Conservation (phyloP, 2,113 vertebrate genomes). For the Empidonax traillii region DNA sequence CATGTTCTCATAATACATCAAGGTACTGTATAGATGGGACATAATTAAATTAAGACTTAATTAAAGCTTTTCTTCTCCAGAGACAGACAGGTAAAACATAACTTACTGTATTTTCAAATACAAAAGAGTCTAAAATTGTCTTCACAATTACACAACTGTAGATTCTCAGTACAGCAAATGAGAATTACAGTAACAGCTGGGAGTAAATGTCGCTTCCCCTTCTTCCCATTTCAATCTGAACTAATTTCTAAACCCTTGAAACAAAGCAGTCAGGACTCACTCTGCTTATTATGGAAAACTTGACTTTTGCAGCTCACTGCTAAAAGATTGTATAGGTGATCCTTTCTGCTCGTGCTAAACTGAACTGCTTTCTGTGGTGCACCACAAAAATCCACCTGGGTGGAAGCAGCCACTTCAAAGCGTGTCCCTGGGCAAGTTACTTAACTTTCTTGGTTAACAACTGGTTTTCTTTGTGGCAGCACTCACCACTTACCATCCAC, state of each 20-base stretch:
- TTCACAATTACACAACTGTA: neutral
- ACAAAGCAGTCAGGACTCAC: neutral
- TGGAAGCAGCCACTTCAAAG: slow-evolving; percentile 44
- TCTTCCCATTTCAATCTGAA: neutral
- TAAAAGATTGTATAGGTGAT: neutral
- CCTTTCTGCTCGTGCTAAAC: neutral
- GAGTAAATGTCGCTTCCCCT: neutral
- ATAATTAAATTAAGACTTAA: slow-evolving; percentile 66
- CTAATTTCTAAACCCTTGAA: neutral
- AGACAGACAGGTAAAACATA: slow-evolving; percentile 60
- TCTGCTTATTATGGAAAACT: neutral
- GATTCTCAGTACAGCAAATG: neutral
- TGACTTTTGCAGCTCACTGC: neutral
- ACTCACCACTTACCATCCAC: neutral
- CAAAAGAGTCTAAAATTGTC: slow-evolving; percentile 53
- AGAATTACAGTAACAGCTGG: neutral
- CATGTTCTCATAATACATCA: slow-evolving; percentile 49
- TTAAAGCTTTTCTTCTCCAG: slow-evolving; percentile 64
- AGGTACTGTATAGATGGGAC: neutral
- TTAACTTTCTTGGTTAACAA: neutral
- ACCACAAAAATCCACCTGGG: slow-evolving; percentile 21
- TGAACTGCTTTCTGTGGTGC: neutral
- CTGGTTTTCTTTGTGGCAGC: neutral
- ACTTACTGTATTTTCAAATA: neutral
- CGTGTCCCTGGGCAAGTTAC: neutral